Evolutionary conservation across 2,888 invertebrate species (phyloP), one percentile per base, ranked within the genome.

Genomic region (Pedicia rivosa): DNA sequence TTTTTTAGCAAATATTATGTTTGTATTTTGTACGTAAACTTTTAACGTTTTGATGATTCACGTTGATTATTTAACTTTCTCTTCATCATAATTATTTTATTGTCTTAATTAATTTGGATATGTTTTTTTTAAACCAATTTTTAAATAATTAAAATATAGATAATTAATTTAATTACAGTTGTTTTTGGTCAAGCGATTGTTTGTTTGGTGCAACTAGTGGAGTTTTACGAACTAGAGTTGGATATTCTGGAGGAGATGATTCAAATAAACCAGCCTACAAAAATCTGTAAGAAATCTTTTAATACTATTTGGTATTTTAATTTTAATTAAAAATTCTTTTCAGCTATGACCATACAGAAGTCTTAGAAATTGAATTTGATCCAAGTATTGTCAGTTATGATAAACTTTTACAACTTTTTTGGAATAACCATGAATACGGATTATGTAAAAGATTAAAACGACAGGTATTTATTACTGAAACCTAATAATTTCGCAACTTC

Each of bases 311-410:
- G n/a, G n/a, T n/a, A n/a, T n/a, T n/a, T n/a, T n/a, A n/a, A n/a
- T 25, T n/a, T n/a, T n/a, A n/a, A n/a, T n/a, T n/a, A n/a, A n/a
- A n/a, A n/a, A n/a, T n/a, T n/a, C n/a, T 45, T 65, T 67, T 40
- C 62, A 92, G 91, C 48, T 87, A 86, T 10, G 90, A 92, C 57
- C 92, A 94, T 57, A 91, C 90, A 12, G 95, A 95, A 67, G 84
- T 90, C 14, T 78, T 92, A 39, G 84, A 92, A 59, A 69, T 97
- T 44, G 84, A 91, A 54, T 95, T 72, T 54, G 86, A 95, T 57
- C 88, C 92, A 5, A 71, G 72, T 42, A 59, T 72, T 3, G 72
- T 84, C 12, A 69, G 72, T 1, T 95, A 74, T 53, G 67, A 73
- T 37, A 71, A 84, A 13, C 64, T 95, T 15, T 63, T 95, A 36